phyloP scores from a whole-genome alignment of 2,113 vertebrate genomes.

The Nymphicus hollandicus region DNA sequence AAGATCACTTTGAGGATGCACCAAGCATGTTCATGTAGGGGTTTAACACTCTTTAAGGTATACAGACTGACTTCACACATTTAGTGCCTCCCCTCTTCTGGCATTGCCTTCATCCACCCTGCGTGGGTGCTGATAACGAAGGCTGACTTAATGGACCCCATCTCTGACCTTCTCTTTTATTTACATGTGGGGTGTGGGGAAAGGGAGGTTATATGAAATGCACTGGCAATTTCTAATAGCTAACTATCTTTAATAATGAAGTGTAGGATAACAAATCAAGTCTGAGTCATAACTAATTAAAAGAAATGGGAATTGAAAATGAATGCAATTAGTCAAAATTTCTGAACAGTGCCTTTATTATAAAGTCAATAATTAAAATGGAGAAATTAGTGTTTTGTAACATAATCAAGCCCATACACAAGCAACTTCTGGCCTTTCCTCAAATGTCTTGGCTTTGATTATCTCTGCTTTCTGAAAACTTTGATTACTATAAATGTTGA shows the following conservation, averaged over 20 bases:
- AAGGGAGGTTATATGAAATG: not conserved
- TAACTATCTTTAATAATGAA: slow-evolving; percentile 46
- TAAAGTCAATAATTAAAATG: slow-evolving; percentile 16
- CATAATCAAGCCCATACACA: not conserved
- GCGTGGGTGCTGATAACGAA: not conserved
- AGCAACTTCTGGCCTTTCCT: not conserved
- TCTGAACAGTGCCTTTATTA: not conserved
- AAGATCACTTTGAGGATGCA: not conserved
- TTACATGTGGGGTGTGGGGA: not conserved
- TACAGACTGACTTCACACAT: not conserved
- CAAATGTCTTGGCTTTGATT: not conserved
- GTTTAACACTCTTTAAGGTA: not conserved
- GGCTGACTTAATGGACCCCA: not conserved
- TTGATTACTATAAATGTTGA: not conserved
- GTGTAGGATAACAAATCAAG: slow-evolving; percentile 21
- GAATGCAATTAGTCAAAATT: slow-evolving; percentile 12
- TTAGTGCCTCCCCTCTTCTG: not conserved
- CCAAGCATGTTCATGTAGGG: not conserved
- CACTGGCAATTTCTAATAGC: slow-evolving; percentile 4
- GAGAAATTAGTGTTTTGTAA: not conserved
- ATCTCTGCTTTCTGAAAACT: not conserved
- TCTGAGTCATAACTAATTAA: slow-evolving; percentile 24
- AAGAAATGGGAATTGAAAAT: slow-evolving; percentile 40
- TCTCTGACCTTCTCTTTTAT: slow-evolving; percentile 19
- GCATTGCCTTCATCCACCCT: not conserved